Percentiles rank a stretch among this genome's conserved stretches.
Evolutionary conservation across 2,888 invertebrate species (phyloP).

Genomic region (Tetragonula carbonaria): DNA sequence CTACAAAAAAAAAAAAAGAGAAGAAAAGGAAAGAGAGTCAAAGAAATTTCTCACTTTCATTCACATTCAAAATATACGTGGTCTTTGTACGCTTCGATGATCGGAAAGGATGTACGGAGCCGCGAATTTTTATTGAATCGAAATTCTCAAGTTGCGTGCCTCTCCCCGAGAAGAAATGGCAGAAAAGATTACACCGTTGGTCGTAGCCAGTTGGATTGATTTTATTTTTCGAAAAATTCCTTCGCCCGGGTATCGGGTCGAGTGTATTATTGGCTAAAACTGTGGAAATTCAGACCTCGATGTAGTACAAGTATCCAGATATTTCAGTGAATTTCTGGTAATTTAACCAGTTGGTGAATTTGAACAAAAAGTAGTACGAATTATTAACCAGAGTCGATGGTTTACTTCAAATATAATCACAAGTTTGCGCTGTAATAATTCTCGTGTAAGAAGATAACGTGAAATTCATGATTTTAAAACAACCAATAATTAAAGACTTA

Average conservation of each 20-base stretch:
- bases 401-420: too few species aligned
- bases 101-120: neutral
- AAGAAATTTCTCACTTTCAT: neutral
- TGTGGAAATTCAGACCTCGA: neutral
- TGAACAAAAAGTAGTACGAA: too few species aligned
- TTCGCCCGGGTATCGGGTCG: neutral
- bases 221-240: neutral
- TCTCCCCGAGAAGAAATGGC: neutral
- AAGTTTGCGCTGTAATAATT: too few species aligned
- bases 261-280: neutral
- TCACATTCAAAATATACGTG: neutral
- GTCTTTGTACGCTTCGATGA: neutral
- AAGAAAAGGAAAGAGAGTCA: neutral
- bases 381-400: too few species aligned
- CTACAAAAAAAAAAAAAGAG: neutral
- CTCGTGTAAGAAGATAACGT: too few species aligned
- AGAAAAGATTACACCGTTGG: neutral
- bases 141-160: neutral
- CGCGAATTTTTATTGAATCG: neutral
- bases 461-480: too few species aligned
- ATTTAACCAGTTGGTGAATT: too few species aligned
- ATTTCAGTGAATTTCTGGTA: too few species aligned
- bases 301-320: too few species aligned
- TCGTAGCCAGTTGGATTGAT: neutral
- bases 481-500: too few species aligned